Evolutionary conservation across 1,140 invertebrate genomes (phyloP), one percentile per base, ranked within the genome.

Genomic region (Drosophila triauraria): DNA sequence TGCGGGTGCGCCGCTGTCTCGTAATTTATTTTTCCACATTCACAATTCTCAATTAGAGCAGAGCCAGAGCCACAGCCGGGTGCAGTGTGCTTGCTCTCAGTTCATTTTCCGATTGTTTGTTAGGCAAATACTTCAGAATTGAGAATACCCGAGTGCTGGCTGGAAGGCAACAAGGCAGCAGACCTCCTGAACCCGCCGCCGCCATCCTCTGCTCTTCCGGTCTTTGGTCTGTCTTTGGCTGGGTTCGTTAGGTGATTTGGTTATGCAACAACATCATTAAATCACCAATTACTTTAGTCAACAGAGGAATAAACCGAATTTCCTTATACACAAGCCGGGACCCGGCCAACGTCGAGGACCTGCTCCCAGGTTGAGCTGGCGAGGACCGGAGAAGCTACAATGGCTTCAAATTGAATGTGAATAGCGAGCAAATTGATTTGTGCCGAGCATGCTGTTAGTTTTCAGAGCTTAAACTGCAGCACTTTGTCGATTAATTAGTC

Each of bases 191-290:
- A 51, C 50, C 48, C 50, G 50, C 27, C 17, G 27, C 50, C 50
- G 10, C 27, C 50, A 32, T 17, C 65, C 44, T 13, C 15, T 71
- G 13, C 40, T 47, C 23, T 32, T 68, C 78, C 40, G 27, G 61
- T 48, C 56, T 15, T 48, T 8, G 32, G 42, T 32, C 67, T 48
- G 44, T 47, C 25, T 48, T 40, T 50, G 69, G 53, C 54, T 72
- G 75, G 77, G 62, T 90, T 90, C 85, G 85, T 90, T 90, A 90
- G 85, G 85, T 90, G 85, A 90, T 90, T 90, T 90, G 85, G 85
- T 90, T 90, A 90, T 90, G 85, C 85, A 90, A 85, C 85, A 90
- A 90, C 85, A 90, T 90, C 85, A 90, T 90, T 90, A 90, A 90
- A 90, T 90, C 85, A 90, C 85, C 85, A 90, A 90, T 91, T 90